A percentile compares a stretch with the other conserved stretches of the same genome.
These are phyloP conservation scores for Grapholita molesta DNA, from an alignment of 1,140 invertebrate species.

Conservation along the genomic window DNA sequence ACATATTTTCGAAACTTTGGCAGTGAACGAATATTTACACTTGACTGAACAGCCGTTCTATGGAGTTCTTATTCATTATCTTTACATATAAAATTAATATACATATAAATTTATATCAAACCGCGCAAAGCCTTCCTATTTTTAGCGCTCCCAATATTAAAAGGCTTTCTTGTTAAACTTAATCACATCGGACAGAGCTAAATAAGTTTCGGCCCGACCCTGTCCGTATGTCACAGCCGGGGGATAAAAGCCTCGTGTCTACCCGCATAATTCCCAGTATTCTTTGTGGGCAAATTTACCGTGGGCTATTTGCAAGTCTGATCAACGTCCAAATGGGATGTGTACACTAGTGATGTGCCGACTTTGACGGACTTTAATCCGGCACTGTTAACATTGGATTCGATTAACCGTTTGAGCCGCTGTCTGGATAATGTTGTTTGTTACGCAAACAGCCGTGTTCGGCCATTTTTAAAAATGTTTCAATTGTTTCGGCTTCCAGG, in stretches of 20 bases:
- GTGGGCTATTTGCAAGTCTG: background rate
- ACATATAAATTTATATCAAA: too few species aligned
- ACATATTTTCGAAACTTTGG: too few species aligned
- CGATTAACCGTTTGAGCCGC: background rate
- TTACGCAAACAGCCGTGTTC: too few species aligned
- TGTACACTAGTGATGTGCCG: background rate
- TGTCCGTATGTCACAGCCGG: background rate
- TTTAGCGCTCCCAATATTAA: too few species aligned
- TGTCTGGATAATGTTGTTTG: background rate
- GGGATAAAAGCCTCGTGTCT: background rate
- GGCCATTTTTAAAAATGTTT: background rate
- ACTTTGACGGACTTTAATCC: background rate
- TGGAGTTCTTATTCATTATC: too few species aligned
- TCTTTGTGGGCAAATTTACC: background rate
- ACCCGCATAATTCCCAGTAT: constrained; percentile 1
- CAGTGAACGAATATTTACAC: too few species aligned
- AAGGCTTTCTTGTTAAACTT: too few species aligned
- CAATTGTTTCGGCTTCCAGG: too few species aligned
- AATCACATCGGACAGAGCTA: background rate
- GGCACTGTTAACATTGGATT: background rate
- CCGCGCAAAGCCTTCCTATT: too few species aligned
- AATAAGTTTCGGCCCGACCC: background rate
- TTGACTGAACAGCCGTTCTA: too few species aligned
- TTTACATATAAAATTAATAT: too few species aligned
- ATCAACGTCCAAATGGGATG: background rate